Evolutionary conservation across 1,140 invertebrate genomes (phyloP).

Genomic region (Cotesia glomerata): DNA sequence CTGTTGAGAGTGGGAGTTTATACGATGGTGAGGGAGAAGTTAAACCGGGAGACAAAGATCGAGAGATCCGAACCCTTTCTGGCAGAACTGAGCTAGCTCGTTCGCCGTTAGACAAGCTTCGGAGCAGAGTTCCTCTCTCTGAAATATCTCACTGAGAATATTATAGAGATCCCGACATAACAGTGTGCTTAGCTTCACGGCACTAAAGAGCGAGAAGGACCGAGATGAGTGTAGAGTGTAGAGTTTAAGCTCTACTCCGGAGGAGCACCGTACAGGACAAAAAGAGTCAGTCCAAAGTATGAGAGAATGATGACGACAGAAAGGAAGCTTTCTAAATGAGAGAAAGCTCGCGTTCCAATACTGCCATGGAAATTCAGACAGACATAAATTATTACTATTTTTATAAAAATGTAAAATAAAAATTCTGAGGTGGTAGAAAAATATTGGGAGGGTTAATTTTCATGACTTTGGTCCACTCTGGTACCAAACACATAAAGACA

Average conservation of each 20-base stretch:
- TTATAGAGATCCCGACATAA: conserved; percentile 40
- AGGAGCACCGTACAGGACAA: neutral
- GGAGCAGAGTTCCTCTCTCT: conserved; percentile 46
- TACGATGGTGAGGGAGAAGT: conserved; percentile 6
- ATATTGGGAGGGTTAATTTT: neutral
- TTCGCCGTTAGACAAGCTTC: conserved; percentile 47
- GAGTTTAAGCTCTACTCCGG: neutral
- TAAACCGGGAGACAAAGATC: conserved; percentile 22
- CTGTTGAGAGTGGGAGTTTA: conserved; percentile 11
- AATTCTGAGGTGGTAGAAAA: neutral
- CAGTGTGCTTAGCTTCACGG: conserved; percentile 16
- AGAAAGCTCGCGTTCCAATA: conserved; percentile 22
- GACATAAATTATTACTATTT: conserved; percentile 32
- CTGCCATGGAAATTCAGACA: conserved; percentile 24
- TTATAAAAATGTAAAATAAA: conserved; percentile 6
- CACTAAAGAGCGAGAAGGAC: neutral
- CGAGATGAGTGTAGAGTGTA: neutral
- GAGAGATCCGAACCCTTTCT: conserved; percentile 29
- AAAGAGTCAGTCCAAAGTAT: neutral
- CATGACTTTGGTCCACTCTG: neutral
- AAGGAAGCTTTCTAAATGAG: conserved; percentile 14
- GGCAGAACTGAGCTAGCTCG: conserved; percentile 14
- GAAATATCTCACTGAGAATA: conserved; percentile 56
- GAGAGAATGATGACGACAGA: conserved; percentile 19
- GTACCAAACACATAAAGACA: conserved; percentile 3